Evolutionary conservation across 1,140 invertebrate species (phyloP).

Genomic region (Mya arenaria): DNA sequence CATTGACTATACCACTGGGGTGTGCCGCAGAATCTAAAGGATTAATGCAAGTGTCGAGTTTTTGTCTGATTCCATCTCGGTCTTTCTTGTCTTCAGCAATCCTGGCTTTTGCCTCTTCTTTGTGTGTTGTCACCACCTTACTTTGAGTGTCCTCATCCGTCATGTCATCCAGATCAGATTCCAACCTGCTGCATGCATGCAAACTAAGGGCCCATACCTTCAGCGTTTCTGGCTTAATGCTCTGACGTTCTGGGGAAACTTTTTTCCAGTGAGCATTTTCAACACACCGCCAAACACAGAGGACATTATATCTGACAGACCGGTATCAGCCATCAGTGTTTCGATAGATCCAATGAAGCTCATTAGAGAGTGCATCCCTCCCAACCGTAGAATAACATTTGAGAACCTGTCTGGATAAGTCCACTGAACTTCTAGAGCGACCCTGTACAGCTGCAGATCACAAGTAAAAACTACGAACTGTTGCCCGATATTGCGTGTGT

Average conservation of each 20-base stretch:
- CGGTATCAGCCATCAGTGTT: constrained; percentile 55
- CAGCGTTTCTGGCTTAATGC: constrained; percentile 47
- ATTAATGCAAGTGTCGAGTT: constrained; percentile 12
- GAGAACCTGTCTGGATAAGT: constrained; percentile 49
- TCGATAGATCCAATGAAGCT: constrained; percentile 61
- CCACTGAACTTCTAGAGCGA: constrained; percentile 49
- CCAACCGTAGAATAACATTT: constrained; percentile 51
- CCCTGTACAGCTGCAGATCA: constrained; percentile 18
- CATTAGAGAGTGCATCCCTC: constrained; percentile 66
- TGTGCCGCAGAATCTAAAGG: constrained; percentile 26
- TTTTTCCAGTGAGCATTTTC: constrained; percentile 62
- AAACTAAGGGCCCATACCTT: constrained; percentile 57
- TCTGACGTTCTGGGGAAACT: constrained; percentile 61
- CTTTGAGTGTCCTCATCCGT: not conserved
- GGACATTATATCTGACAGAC: constrained; percentile 47
- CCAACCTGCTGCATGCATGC: constrained; percentile 42
- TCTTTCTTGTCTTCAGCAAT: not conserved
- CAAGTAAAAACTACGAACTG: constrained; percentile 31
- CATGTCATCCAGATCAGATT: not conserved
- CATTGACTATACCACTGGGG: not conserved
- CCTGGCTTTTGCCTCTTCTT: constrained; percentile 30
- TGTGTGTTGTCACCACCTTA: not conserved
- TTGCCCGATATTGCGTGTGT: constrained; percentile 44
- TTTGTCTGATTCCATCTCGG: not conserved
- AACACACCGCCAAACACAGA: constrained; percentile 54